A percentile compares a stretch with the other conserved stretches of the same genome.
These are phyloP conservation scores for Encarsia formosa DNA, from an alignment of 2,888 invertebrate species.

Conservation along the genomic window DNA sequence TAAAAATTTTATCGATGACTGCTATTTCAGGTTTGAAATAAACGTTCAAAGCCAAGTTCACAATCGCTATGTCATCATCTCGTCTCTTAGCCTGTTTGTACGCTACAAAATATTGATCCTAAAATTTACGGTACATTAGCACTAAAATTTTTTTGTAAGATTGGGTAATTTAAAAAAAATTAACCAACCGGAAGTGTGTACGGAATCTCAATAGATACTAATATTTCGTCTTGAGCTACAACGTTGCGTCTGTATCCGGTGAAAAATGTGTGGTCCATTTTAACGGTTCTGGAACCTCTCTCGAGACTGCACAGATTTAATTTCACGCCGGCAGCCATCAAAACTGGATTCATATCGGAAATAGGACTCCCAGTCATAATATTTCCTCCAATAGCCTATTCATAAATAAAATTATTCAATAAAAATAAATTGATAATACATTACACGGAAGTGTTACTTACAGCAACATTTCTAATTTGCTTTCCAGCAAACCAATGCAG, in stretches of 20 bases:
- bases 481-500: conserved; percentile 92
- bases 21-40: conserved; percentile 56
- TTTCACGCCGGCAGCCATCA: conserved; percentile 71
- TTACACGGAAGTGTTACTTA: conserved; percentile 40
- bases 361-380: conserved; percentile 95
- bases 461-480: conserved; percentile 90
- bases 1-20: conserved; percentile 59
- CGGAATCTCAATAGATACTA: conserved; percentile 77
- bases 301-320: conserved; percentile 61
- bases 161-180: no score
- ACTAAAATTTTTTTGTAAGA: no score
- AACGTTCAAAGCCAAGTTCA: conserved; percentile 79
- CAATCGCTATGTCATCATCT: conserved; percentile 95
- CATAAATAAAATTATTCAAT: neutral
- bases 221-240: conserved; percentile 70
- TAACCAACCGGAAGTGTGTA: conserved; percentile 53
- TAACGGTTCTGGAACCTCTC: conserved; percentile 57
- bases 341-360: conserved; percentile 90
- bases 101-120: conserved; percentile 71
- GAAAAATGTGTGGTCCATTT: conserved; percentile 77
- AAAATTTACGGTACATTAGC: neutral
- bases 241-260: conserved; percentile 79
- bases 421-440: no score
- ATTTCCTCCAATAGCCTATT: conserved; percentile 80
- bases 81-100: conserved; percentile 88